Percentiles rank a stretch among this genome's conserved stretches.
These are phyloP conservation scores for Mustela lutreola DNA, from an alignment of 2,113 vertebrate species.

Conservation along the genomic window DNA sequence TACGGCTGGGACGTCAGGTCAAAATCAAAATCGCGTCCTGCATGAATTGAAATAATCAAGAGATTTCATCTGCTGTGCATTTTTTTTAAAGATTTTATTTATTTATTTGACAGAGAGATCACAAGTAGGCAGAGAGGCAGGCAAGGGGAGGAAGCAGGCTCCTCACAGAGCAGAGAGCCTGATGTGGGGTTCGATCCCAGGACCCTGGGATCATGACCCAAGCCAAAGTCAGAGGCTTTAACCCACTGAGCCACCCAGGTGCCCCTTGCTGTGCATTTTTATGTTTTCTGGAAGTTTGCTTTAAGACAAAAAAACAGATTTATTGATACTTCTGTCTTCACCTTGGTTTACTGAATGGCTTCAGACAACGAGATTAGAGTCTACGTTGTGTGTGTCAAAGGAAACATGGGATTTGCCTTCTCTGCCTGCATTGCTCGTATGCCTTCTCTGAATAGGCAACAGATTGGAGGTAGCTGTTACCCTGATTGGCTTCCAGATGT, in stretches of 20 bases:
- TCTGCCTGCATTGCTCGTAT: background rate
- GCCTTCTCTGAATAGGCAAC: constrained; percentile 49
- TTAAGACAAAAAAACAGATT: constrained; percentile 28
- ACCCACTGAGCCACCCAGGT: too few species aligned
- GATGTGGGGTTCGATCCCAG: too few species aligned
- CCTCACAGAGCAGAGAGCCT: too few species aligned
- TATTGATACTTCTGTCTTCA: constrained; percentile 35
- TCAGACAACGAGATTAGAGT: background rate
- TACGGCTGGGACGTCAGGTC: constrained; percentile 43
- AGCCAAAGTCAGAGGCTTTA: too few species aligned
- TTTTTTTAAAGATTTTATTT: background rate
- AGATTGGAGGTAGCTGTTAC: constrained; percentile 21
- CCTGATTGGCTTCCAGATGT: constrained; percentile 64
- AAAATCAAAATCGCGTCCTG: background rate
- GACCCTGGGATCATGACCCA: too few species aligned
- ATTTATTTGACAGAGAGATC: too few species aligned
- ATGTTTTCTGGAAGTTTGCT: constrained; percentile 54
- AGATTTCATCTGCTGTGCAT: background rate
- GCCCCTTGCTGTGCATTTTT: constrained; percentile 6
- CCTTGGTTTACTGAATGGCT: background rate
- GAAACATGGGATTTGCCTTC: constrained; percentile 22
- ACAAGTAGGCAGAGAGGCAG: too few species aligned
- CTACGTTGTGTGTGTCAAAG: background rate
- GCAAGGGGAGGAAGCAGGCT: too few species aligned
- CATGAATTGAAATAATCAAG: constrained; percentile 11